phyloP scores from a whole-genome alignment of 30 jellyfish, hydroid and myxozoan genomes.

The Sanderia malayensis region DNA sequence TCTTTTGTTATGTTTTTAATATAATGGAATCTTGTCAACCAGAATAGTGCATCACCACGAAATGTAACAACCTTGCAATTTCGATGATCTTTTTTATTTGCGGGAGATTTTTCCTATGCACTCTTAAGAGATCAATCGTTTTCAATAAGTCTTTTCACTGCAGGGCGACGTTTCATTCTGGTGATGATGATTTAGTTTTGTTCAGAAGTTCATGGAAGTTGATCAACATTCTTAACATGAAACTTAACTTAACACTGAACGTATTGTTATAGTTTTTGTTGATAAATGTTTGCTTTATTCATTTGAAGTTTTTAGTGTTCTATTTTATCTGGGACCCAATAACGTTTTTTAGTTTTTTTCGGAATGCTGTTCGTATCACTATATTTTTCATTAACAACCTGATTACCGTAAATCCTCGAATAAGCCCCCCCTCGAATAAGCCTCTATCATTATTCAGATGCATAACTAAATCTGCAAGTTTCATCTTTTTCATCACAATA shows the following conservation, averaged over 20 bases:
- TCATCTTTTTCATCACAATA: no score
- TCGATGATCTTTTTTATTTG: no score
- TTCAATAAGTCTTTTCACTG: not conserved
- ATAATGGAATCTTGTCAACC: conserved; percentile 1
- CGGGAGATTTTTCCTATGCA: conserved; percentile 4
- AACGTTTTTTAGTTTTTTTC: not conserved
- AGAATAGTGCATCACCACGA: not conserved
- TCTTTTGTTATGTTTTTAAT: not conserved
- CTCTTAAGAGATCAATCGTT: not conserved
- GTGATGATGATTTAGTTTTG: no score
- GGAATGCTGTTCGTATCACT: not conserved
- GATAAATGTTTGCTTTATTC: not conserved
- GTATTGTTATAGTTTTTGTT: not conserved
- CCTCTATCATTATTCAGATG: no score
- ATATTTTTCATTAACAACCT: not conserved
- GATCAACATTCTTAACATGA: conserved; percentile 1
- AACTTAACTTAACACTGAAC: not conserved
- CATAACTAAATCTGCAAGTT: no score
- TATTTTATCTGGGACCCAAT: conserved; percentile 1
- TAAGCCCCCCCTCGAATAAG: no score
- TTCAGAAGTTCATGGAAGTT: not conserved
- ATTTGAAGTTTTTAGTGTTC: not conserved
- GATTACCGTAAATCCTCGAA: no score
- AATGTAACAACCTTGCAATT: no score
- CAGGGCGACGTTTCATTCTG: conserved; percentile 4